Evolutionary conservation across 2,113 vertebrate species (phyloP).

Genomic region (Pithys albifrons): DNA sequence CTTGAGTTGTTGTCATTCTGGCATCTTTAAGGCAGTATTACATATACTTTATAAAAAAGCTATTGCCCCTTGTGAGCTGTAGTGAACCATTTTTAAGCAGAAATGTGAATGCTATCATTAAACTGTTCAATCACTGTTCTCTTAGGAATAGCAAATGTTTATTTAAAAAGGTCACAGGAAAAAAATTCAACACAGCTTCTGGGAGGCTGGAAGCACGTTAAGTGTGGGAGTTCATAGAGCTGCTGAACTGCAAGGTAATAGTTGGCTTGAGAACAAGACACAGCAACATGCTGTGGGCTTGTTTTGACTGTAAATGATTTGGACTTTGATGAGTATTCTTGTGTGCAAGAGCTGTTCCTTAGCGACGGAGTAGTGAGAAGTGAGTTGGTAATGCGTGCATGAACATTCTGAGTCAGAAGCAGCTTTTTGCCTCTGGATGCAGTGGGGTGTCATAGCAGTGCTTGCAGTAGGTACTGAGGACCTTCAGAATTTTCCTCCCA

Average conservation of each 20-base stretch:
- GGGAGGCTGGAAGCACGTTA: slow-evolving; percentile 16
- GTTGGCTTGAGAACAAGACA: slow-evolving; percentile 27
- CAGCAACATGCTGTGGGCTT: slow-evolving; percentile 14
- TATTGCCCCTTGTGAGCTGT: not conserved
- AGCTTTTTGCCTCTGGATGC: not conserved
- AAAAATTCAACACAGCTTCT: slow-evolving; percentile 15
- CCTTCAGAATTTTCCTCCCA: not conserved
- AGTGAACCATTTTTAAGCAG: slow-evolving; percentile 17
- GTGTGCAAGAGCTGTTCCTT: slow-evolving; percentile 25
- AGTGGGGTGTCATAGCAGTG: not conserved
- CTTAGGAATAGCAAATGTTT: slow-evolving; percentile 54
- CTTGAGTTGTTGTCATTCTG: not conserved
- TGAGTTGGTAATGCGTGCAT: not conserved
- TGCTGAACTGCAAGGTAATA: slow-evolving; percentile 35
- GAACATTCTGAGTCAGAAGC: slow-evolving; percentile 14
- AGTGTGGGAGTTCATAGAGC: slow-evolving; percentile 37
- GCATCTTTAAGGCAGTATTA: not conserved
- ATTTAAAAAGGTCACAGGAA: slow-evolving; percentile 42
- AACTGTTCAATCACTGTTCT: slow-evolving; percentile 13
- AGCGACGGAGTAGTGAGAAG: not conserved
- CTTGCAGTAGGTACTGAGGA: not conserved
- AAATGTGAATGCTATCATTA: slow-evolving; percentile 35
- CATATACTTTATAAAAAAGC: not conserved
- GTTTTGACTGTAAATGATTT: slow-evolving; percentile 38
- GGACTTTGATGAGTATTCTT: not conserved